These are phyloP conservation scores for Limanda limanda DNA, from an alignment of 2,113 vertebrate genomes.

Conservation along the genomic window DNA sequence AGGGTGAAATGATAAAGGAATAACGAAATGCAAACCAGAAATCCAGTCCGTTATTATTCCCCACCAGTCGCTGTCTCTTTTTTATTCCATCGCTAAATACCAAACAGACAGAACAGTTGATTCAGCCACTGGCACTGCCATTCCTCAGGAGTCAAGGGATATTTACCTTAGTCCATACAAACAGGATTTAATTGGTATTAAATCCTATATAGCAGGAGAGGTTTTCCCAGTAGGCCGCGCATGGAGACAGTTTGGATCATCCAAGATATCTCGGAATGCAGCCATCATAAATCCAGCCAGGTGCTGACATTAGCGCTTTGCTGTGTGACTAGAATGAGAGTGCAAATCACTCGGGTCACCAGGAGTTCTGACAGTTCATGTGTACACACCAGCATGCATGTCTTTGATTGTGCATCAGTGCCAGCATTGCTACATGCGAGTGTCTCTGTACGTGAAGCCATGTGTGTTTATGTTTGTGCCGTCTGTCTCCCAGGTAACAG, in stretches of 20 bases:
- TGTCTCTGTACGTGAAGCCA: slow-evolving; percentile 29
- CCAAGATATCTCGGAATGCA: slow-evolving; percentile 60
- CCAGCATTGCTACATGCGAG: slow-evolving; percentile 27
- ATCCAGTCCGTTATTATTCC: slow-evolving; percentile 80
- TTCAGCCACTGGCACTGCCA: slow-evolving; percentile 57
- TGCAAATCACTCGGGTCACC: slow-evolving; percentile 54
- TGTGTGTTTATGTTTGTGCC: slow-evolving; percentile 56
- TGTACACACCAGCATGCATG: slow-evolving; percentile 34
- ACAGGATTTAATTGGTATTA: slow-evolving; percentile 62
- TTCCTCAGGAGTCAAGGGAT: slow-evolving; percentile 57
- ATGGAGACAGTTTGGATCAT: slow-evolving; percentile 61
- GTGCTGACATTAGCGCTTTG: slow-evolving; percentile 63
- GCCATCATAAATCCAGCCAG: slow-evolving; percentile 58
- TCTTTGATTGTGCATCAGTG: slow-evolving; percentile 46
- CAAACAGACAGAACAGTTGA: slow-evolving; percentile 43
- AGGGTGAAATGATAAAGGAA: slow-evolving; percentile 84
- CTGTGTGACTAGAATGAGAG: slow-evolving; percentile 43
- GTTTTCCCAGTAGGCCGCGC: slow-evolving; percentile 35
- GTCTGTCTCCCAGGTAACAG: slow-evolving; percentile 63
- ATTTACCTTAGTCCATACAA: slow-evolving; percentile 65
- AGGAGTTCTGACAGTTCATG: slow-evolving; percentile 43
- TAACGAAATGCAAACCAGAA: slow-evolving; percentile 83
- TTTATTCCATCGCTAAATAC: slow-evolving; percentile 66
- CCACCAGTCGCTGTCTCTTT: slow-evolving; percentile 46
- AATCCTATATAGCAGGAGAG: slow-evolving; percentile 50